phyloP scores from a whole-genome alignment of 30 jellyfish, hydroid and myxozoan species.

The Cassiopea andromeda region DNA sequence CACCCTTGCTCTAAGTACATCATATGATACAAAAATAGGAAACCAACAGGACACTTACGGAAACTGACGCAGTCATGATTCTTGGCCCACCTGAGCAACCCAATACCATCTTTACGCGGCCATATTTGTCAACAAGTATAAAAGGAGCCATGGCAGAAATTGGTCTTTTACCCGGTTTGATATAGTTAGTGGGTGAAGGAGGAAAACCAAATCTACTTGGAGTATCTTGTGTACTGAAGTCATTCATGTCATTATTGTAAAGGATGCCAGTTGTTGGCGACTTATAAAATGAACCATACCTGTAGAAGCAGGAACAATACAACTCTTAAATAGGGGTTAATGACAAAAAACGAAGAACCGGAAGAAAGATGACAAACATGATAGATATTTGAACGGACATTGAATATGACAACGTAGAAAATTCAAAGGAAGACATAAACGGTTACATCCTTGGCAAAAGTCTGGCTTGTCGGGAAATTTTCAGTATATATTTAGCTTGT shows the following conservation, averaged over 20 bases:
- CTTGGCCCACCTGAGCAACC: slow-evolving; percentile 99
- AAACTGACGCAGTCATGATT: slow-evolving; percentile 90
- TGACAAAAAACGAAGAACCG: background rate
- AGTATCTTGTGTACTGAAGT: slow-evolving; percentile 87
- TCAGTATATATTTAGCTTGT: too few relatives aligned
- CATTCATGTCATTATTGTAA: slow-evolving; percentile 96
- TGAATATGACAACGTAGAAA: too few relatives aligned
- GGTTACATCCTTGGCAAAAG: too few relatives aligned
- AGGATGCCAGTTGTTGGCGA: slow-evolving; percentile 90
- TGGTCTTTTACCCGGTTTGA: slow-evolving; percentile 91
- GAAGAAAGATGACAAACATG: too few relatives aligned
- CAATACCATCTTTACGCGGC: slow-evolving; percentile 84
- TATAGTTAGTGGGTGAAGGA: slow-evolving; percentile 82
- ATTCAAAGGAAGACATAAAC: too few relatives aligned
- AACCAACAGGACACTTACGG: slow-evolving; percentile 44
- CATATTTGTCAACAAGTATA: slow-evolving; percentile 80
- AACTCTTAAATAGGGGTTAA: background rate
- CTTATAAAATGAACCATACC: slow-evolving; percentile 93
- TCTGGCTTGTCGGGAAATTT: too few relatives aligned
- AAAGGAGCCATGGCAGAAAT: slow-evolving; percentile 95
- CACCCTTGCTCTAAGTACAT: too few relatives aligned
- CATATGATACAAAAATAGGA: too few relatives aligned
- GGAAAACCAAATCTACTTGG: slow-evolving; percentile 85
- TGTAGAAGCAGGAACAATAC: background rate
- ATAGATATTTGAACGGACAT: too few relatives aligned